Conservation (phyloP, 2,797 vertebrate species). For the Coccyzus lansbergi region DNA sequence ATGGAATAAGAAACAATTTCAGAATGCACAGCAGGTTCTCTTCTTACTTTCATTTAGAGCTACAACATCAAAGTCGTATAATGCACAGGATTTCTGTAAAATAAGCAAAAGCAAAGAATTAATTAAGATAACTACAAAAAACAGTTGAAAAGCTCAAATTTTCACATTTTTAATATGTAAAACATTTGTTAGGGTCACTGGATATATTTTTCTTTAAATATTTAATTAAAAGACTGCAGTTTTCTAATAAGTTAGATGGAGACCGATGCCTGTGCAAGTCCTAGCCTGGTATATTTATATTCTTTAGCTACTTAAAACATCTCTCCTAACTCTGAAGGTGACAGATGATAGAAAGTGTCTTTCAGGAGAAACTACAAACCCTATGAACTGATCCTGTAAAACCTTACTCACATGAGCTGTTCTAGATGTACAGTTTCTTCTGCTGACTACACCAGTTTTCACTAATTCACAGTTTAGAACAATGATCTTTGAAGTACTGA, state of each 20-base stretch:
- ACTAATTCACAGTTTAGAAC: neutral
- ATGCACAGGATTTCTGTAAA: constrained; percentile 65
- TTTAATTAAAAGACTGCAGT: neutral
- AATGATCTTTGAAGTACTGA: neutral
- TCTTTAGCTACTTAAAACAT: neutral
- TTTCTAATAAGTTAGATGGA: neutral
- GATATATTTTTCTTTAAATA: neutral
- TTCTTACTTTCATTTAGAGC: constrained; percentile 62
- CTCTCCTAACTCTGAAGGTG: neutral
- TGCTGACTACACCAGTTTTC: neutral
- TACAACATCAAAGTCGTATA: constrained; percentile 64
- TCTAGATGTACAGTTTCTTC: neutral
- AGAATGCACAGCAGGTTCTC: constrained; percentile 66
- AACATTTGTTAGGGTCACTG: neutral
- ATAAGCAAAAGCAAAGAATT: constrained; percentile 35
- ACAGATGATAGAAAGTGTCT: neutral
- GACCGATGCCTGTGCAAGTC: neutral
- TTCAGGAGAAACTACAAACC: neutral
- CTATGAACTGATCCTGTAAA: neutral
- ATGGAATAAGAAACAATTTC: constrained; percentile 10
- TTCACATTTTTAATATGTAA: neutral
- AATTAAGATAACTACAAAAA: neutral
- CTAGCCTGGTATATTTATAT: neutral
- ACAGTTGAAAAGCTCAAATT: constrained; percentile 2
- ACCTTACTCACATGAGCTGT: neutral